Evolutionary conservation across 2,113 vertebrate genomes (phyloP), one percentile per base, ranked within the genome.

Genomic region (Dendropsophus ebraccatus): DNA sequence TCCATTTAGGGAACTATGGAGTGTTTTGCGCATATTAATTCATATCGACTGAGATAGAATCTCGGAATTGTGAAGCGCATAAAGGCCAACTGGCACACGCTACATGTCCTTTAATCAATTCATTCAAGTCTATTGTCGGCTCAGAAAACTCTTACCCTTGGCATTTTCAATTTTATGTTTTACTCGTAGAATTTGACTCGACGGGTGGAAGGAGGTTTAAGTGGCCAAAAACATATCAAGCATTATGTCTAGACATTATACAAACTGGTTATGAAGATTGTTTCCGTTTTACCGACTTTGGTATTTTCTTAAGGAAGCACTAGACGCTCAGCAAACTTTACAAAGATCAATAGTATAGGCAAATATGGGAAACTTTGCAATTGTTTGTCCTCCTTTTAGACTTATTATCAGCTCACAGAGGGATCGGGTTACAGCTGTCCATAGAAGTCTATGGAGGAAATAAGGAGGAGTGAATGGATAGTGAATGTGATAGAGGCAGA

Each of bases 1-100:
- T 67, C 17, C 52, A 65, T 77, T 56, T 77, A 75, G 70, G 70
- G 52, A 58, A 50, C 56, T 50, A 49, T 65, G 30, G 58, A 47
- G 37, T 65, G 73, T 86, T 50, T 45, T 25, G 52, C 25, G 82
- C 69, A 74, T 58, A 58, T 69, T 78, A 79, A 85, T 85, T 85
- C 65, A 37, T 85, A 69, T 37, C 67, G 58, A n/a, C n/a, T 17
- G 28, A 45, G 50, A 74, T 25, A 25, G 70, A 78, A 32, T 37
- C 21, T 8, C 7, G 28, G 76, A 78, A 78, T 78, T 78, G 76
- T 78, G 30, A 35, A 78, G 52, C 52, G 37, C 50, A 58, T 78
- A 78, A 78, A 78, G 76, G 52, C 76, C 50, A 78, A 78, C 52
- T 78, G 76, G 76, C 49, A n/a, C 32, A 58, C 21, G 49, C 75